Conservation (phyloP, 2,888 invertebrate genomes). For the Idaea aversata region DNA sequence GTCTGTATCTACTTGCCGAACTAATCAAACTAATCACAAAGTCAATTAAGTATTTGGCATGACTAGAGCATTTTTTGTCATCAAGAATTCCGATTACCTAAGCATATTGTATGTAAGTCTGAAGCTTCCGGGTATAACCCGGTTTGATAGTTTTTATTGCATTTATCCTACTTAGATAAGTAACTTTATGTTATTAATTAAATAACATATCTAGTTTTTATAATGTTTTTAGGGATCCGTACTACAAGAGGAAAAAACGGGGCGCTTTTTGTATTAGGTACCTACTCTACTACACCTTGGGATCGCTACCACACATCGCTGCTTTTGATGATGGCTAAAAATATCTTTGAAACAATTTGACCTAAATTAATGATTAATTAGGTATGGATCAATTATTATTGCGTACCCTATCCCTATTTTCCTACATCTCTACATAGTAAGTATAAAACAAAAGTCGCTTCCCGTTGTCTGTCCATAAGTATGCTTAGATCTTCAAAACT, state of each 20-base stretch:
- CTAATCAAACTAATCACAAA: not conserved
- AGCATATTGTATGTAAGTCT: not conserved
- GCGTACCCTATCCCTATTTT: too few species aligned
- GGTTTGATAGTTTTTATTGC: not conserved
- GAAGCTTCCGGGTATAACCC: not conserved
- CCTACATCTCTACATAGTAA: too few species aligned
- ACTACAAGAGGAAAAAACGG: not conserved
- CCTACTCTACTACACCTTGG: not conserved
- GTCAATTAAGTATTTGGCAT: not conserved
- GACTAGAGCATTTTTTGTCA: not conserved
- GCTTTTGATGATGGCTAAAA: too few species aligned
- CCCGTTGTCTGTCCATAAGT: too few species aligned
- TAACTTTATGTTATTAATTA: not conserved
- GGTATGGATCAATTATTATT: too few species aligned
- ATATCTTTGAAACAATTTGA: too few species aligned
- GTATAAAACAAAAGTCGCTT: too few species aligned
- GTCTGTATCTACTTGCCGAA: not conserved
- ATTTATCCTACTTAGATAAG: not conserved
- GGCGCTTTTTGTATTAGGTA: not conserved
- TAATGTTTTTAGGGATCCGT: not conserved
- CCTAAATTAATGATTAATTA: too few species aligned
- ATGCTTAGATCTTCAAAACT: too few species aligned
- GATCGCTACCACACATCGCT: too few species aligned
- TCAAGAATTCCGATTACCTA: not conserved
- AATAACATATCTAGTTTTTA: not conserved